Base-by-base conservation (phyloP, 2,888 invertebrate genomes). In the Dryomyza anilis region DNA sequence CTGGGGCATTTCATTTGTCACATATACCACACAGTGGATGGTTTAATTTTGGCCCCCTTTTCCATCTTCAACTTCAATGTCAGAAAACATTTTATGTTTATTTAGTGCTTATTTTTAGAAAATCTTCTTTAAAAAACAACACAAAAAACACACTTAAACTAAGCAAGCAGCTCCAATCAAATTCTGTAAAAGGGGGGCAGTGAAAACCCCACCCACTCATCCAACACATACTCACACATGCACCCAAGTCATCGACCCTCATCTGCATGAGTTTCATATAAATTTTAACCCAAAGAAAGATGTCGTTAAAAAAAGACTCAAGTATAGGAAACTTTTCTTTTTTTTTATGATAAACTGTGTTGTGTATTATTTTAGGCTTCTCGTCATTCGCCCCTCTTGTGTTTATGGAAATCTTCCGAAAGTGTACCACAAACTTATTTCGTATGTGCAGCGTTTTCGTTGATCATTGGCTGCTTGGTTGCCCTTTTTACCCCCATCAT, bases 231-330 rank as follows among this genome's bases (percentile, higher is more conserved):
- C n/a, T n/a, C 19, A 21, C 19, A 8, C 39, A 56, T 14, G 23
- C 14, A 21, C 1, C 16, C 14, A n/a, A 55, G 39, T 36, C 56
- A 39, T 45, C 64, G 65, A 65, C 65, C 65, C 60, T 63, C 64
- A 68, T 66, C 56, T 66, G 60, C 65, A 66, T 65, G 62, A 39
- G 52, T 46, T 52, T 62, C 59, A 43, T 58, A 64, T 62, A 66
- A 61, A 64, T 66, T 64, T 68, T 66, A 68, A 68, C 64, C 64
- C 66, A 39, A n/a, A n/a, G 39, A 39, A 39, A 39, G 3, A 39
- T 14, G 39, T 39, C 39, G 39, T 39, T n/a, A 14, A 8, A 8
- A 39, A 39, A 50, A 50, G 12, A 48, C n/a, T 23, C 19, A n/a
- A n/a, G n/a, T n/a, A n/a, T n/a, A n/a, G n/a, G n/a, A n/a, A n/a